phyloP scores from a whole-genome alignment of 1,140 invertebrate genomes.

The Cydia pomonella region DNA sequence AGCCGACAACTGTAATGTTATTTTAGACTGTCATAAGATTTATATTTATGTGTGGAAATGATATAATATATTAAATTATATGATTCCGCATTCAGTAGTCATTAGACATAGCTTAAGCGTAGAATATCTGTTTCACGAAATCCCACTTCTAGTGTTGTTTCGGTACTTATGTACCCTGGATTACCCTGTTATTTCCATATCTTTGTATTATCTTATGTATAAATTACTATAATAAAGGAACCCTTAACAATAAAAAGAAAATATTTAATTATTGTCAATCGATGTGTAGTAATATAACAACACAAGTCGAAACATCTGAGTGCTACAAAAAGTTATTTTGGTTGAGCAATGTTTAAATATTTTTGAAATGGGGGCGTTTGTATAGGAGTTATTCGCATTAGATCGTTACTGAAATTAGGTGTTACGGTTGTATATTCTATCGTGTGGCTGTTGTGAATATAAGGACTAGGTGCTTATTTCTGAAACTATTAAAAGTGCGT shows the following conservation, averaged over 20 bases:
- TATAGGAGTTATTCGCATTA: conserved; percentile 55
- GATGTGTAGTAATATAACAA: neutral
- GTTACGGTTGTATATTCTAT: conserved; percentile 64
- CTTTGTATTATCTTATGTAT: conserved; percentile 46
- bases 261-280: conserved; percentile 21
- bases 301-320: neutral
- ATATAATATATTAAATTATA: too few species aligned
- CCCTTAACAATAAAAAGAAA: neutral
- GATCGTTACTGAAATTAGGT: conserved; percentile 64
- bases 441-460: conserved; percentile 58
- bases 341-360: conserved; percentile 6
- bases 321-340: neutral
- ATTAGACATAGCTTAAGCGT: conserved; percentile 42
- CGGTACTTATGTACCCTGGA: too few species aligned
- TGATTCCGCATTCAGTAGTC: too few species aligned
- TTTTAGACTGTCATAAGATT: neutral
- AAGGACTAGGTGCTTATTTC: conserved; percentile 62
- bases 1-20: neutral
- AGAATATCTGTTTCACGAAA: neutral
- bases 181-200: conserved; percentile 39
- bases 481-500: neutral
- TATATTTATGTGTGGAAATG: conserved; percentile 20
- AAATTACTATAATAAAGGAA: conserved; percentile 44
- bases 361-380: conserved; percentile 20
- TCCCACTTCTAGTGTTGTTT: conserved; percentile 5